These are phyloP conservation scores for Sapajus apella DNA, from an alignment of 2,113 vertebrate species.

Conservation along the genomic window DNA sequence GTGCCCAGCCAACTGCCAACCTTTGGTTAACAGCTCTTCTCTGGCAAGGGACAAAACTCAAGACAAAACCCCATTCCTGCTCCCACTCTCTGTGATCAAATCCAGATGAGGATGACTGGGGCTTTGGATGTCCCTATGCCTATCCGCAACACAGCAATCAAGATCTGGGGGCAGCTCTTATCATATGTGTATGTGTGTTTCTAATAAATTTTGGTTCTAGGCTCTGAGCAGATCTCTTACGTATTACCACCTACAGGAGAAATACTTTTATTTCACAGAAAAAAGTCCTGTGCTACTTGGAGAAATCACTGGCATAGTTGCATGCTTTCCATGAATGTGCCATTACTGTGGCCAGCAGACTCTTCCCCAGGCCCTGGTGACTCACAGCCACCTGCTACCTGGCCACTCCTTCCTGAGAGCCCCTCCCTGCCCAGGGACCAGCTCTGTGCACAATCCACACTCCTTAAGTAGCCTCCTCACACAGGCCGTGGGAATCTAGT, in stretches of 20 bases:
- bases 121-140: background rate
- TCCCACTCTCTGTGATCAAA: background rate
- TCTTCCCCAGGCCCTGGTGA: background rate
- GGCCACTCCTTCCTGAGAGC: background rate
- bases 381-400: background rate
- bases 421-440: background rate
- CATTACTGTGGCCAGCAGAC: background rate
- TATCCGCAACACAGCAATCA: background rate
- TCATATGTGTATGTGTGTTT: background rate
- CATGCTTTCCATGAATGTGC: background rate
- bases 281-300: background rate
- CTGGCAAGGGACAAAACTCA: background rate
- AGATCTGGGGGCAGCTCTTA: background rate
- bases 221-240: background rate
- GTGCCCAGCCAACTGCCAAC: background rate
- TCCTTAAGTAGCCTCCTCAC: rapidly evolving
- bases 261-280: background rate
- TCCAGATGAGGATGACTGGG: background rate
- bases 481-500: background rate
- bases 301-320: background rate
- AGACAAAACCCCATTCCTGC: background rate
- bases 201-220: background rate
- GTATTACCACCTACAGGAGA: background rate
- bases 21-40: background rate
- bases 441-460: background rate